Percentiles rank a stretch among this genome's conserved stretches.
Conservation (phyloP, 2,113 vertebrate species). For the Colistium nudipinnis region DNA sequence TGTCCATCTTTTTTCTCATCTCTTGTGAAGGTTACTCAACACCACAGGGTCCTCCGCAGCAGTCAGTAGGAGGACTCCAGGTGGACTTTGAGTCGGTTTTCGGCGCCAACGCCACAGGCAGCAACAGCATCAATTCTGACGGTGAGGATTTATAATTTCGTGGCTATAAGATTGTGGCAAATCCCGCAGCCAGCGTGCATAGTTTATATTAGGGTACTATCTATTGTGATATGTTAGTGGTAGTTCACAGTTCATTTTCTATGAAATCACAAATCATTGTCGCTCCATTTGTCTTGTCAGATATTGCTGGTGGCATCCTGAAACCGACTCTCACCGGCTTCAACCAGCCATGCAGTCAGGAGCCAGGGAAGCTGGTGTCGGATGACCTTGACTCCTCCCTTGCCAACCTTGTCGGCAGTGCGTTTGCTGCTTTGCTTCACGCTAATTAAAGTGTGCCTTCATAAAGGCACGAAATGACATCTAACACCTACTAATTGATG, state of each 20-base stretch:
- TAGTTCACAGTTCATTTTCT: background rate
- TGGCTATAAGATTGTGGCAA: no score
- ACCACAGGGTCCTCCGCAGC: slow-evolving; percentile 88
- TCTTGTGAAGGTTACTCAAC: slow-evolving; percentile 87
- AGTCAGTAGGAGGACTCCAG: slow-evolving; percentile 89
- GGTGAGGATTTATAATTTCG: slow-evolving; percentile 85
- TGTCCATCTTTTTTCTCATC: slow-evolving; percentile 26
- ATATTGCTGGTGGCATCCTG: slow-evolving; percentile 91
- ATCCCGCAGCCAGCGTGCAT: background rate
- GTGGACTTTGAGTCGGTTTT: slow-evolving; percentile 99
- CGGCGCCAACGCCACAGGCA: slow-evolving; percentile 89
- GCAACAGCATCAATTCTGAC: slow-evolving; percentile 86
- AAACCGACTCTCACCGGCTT: slow-evolving; percentile 94
- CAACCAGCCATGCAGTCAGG: slow-evolving; percentile 87
- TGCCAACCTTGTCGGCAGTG: slow-evolving; percentile 98
- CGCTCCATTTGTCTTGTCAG: slow-evolving; percentile 57
- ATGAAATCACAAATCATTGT: background rate
- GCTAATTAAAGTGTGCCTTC: slow-evolving; percentile 8
- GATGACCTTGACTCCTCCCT: slow-evolving; percentile 98
- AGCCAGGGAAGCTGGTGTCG: slow-evolving; percentile 92
- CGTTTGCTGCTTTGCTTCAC: slow-evolving; percentile 73
- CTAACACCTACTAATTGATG: background rate
- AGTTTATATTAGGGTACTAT: no score
- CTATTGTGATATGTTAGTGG: no score
- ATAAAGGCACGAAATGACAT: background rate